Conservation (phyloP, 2,888 invertebrate genomes). For the Hyppa rectilinea region DNA sequence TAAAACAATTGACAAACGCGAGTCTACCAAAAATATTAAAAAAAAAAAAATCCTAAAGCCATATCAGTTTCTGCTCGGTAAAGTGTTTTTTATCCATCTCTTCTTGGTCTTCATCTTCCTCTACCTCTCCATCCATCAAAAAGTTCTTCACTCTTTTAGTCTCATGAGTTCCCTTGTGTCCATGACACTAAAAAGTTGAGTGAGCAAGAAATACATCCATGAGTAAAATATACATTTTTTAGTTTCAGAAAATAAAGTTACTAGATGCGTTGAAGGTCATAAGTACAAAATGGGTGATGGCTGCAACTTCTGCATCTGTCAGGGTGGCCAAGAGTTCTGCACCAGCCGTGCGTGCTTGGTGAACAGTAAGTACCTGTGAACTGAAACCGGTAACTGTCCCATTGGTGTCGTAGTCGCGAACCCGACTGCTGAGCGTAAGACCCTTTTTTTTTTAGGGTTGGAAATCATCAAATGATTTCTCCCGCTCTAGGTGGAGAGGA, state of each 20-base stretch:
- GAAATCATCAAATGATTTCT: too few relatives aligned
- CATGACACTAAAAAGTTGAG: too few relatives aligned
- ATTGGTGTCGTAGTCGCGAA: too few relatives aligned
- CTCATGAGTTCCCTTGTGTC: neutral
- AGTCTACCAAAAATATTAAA: neutral
- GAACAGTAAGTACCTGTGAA: neutral
- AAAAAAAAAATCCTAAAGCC: neutral
- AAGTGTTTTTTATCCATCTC: neutral
- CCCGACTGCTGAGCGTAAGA: too few relatives aligned
- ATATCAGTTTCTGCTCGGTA: neutral
- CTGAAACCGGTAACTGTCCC: too few relatives aligned
- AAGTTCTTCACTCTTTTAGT: neutral
- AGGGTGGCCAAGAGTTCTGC: conserved; percentile 15
- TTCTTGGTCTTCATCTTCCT: neutral
- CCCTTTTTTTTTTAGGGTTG: too few relatives aligned
- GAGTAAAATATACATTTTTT: neutral
- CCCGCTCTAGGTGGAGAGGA: too few relatives aligned
- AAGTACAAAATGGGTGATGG: neutral
- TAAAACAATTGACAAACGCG: neutral
- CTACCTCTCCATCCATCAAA: neutral
- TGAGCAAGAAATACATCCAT: too few relatives aligned
- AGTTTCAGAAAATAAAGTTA: neutral
- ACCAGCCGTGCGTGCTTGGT: conserved; percentile 22
- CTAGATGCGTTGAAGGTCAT: conserved; percentile 1
- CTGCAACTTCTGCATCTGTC: conserved; percentile 40